phyloP scores from a whole-genome alignment of 2,888 invertebrate genomes.

The Rotaria magnacalcarata region DNA sequence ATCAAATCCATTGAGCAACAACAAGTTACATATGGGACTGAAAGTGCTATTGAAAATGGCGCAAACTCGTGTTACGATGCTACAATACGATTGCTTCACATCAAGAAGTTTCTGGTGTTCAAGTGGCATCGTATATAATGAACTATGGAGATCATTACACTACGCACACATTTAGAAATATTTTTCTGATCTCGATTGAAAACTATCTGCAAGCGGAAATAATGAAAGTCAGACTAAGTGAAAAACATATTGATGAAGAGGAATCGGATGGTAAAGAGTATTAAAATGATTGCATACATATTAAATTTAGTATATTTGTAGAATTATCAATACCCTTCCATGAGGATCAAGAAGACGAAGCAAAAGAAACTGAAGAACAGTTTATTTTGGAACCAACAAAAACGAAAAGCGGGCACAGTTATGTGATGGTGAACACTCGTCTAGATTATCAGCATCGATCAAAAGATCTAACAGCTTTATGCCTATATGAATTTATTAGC shows the following conservation, averaged over 20 bases:
- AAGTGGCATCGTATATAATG: background rate
- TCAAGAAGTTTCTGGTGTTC: too few relatives aligned
- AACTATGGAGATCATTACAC: background rate
- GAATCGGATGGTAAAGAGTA: too few relatives aligned
- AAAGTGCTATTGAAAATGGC: background rate
- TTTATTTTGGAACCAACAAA: background rate
- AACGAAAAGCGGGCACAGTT: background rate
- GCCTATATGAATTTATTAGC: background rate
- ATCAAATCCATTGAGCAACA: background rate
- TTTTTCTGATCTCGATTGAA: background rate
- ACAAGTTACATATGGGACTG: background rate
- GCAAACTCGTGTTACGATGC: background rate
- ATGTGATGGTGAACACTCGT: background rate
- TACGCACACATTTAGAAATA: background rate
- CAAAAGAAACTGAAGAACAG: conserved; percentile 7
- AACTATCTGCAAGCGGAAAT: background rate
- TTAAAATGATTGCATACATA: too few relatives aligned
- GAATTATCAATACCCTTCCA: too few relatives aligned
- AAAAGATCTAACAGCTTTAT: background rate
- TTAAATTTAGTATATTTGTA: too few relatives aligned
- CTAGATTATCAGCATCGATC: too few relatives aligned
- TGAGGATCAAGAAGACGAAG: too few relatives aligned
- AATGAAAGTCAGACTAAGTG: background rate
- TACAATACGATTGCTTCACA: background rate
- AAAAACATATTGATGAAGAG: too few relatives aligned